Percentiles rank a stretch among this genome's conserved stretches.
Evolutionary conservation across 1,140 invertebrate genomes (phyloP).

Genomic region (Alviniconcha marisindica): DNA sequence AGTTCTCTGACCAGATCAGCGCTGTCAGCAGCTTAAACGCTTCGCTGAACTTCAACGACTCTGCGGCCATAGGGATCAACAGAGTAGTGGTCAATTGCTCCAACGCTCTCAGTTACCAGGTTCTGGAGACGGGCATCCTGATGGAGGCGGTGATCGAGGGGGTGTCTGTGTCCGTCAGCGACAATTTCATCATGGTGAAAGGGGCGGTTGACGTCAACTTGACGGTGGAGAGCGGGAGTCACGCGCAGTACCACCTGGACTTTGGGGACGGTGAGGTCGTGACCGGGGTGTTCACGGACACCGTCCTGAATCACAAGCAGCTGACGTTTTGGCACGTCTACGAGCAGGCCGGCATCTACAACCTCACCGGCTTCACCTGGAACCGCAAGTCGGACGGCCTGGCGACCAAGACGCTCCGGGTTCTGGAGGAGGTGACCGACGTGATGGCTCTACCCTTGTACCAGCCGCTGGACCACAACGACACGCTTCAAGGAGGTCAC

Average conservation of each 20-base stretch:
- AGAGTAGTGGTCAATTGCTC: slow-evolving; percentile 49
- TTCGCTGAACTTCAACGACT: slow-evolving; percentile 35
- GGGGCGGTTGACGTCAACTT: slow-evolving; percentile 44
- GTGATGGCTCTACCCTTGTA: slow-evolving; percentile 46
- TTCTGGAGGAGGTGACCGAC: slow-evolving; percentile 54
- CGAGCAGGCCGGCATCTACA: slow-evolving; percentile 46
- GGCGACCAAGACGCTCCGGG: slow-evolving; percentile 28
- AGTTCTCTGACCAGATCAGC: slow-evolving; percentile 43
- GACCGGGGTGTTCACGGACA: slow-evolving; percentile 28
- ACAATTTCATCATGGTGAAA: slow-evolving; percentile 42
- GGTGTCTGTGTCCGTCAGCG: slow-evolving; percentile 25
- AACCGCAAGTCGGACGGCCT: slow-evolving; percentile 45
- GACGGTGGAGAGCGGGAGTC: slow-evolving; percentile 45
- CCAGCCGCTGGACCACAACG: slow-evolving; percentile 47
- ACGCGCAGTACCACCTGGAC: slow-evolving; percentile 43
- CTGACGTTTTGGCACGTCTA: slow-evolving; percentile 36
- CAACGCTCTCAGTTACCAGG: slow-evolving; percentile 49
- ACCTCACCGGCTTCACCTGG: slow-evolving; percentile 33
- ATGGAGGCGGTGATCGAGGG: slow-evolving; percentile 48
- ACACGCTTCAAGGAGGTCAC: slow-evolving; percentile 46
- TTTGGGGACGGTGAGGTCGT: slow-evolving; percentile 40
- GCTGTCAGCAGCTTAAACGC: slow-evolving; percentile 25
- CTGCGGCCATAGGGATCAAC: slow-evolving; percentile 40
- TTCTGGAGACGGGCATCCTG: slow-evolving; percentile 41
- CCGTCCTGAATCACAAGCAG: slow-evolving; percentile 32